These are phyloP conservation scores for Corvus hawaiiensis DNA, from an alignment of 2,113 vertebrate genomes.

Conservation along the genomic window DNA sequence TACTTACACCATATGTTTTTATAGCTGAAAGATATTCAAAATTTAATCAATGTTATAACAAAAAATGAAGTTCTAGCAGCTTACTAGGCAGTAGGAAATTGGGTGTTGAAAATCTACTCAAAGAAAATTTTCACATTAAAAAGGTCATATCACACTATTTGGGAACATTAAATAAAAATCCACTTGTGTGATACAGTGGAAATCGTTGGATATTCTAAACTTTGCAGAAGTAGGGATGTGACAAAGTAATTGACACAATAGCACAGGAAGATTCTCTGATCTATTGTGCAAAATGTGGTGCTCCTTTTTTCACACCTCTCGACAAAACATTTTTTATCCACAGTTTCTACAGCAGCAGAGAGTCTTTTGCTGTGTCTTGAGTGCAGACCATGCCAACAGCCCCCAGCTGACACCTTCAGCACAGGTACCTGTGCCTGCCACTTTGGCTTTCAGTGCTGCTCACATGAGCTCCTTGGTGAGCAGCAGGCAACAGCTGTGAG, in stretches of 20 bases:
- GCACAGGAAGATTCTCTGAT: not conserved
- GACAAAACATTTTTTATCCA: rapidly evolving
- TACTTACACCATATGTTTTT: constrained; percentile 33
- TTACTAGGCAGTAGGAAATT: not conserved
- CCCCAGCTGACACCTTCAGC: not conserved
- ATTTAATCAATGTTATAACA: not conserved
- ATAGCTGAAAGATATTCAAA: constrained; percentile 5
- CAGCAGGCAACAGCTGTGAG: not conserved
- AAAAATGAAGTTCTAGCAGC: not conserved
- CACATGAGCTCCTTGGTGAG: rapidly evolving
- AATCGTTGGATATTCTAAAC: not conserved
- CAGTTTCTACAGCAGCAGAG: not conserved
- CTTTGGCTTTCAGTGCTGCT: no score
- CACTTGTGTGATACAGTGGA: not conserved
- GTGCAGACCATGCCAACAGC: rapidly evolving
- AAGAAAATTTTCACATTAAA: not conserved
- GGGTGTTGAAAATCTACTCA: not conserved
- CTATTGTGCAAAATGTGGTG: not conserved
- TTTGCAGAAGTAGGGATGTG: not conserved
- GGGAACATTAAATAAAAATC: not conserved
- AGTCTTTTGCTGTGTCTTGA: not conserved
- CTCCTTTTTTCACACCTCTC: not conserved
- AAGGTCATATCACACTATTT: not conserved
- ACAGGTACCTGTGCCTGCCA: not conserved
- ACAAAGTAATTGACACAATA: not conserved